Base-by-base conservation (phyloP, 1,140 invertebrate species). In the Solen grandis region DNA sequence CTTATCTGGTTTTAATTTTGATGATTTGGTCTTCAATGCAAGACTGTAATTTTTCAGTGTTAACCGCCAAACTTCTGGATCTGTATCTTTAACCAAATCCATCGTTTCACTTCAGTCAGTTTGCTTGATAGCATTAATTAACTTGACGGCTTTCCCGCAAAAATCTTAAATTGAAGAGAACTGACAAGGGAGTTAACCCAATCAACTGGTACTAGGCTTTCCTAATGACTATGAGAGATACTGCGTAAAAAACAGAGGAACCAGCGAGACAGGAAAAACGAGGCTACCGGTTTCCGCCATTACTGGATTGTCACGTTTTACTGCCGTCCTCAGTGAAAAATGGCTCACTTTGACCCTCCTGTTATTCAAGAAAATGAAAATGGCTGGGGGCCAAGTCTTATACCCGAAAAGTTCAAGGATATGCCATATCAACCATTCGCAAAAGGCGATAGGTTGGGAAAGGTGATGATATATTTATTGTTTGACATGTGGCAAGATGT, bases 341-440 rank as follows among this genome's bases (percentile, higher is more conserved):
- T 91, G 88, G 90, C 90, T 63, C 86, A 88, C 75, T 92, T 92
- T 84, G 82, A 86, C 33, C 88, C 88, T 19, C 91, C 91, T 41
- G 76, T 81, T 70, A 92, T 98, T 88, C 96, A 97, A 90, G 96
- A 97, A 86, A 98, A 98, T 92, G 95, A 95, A 0, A 94, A 94
- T 84, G 98, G 98, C 91, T 99, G 98, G 98, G 98, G 98, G 2
- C 98, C 98, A 54, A 97, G 95, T 92, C 96, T 97, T 90, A 94
- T 99, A 91, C 97, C 97, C 25, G 97, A 97, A 81, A 96, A 98
- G 91, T 99, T 98, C 92, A 96, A 97, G 91, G 98, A 99, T 93
- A 98, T 99, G 95, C 98, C 98, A 0, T 99, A 99, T 92, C 98
- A 99, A 92, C 98, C 97, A 22, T 99, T 99, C 91, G 98, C 97